These are phyloP conservation scores for Rhopilema esculentum DNA, from an alignment of 30 jellyfish, hydroid and myxozoan species.

Conservation along the genomic window DNA sequence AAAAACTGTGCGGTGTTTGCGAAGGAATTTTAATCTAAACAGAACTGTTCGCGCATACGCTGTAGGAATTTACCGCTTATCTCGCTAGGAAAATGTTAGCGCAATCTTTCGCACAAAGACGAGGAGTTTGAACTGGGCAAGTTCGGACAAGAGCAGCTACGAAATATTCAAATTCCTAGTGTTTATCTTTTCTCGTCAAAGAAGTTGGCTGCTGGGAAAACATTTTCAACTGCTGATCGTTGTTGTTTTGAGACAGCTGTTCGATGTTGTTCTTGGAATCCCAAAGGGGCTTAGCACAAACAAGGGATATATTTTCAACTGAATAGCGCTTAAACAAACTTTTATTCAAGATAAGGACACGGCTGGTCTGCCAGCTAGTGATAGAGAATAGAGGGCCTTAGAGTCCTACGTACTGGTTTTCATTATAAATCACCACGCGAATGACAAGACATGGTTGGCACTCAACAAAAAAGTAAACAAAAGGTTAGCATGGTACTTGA, in stretches of 20 bases:
- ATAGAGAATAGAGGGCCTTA: neutral
- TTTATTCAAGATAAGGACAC: too few relatives aligned
- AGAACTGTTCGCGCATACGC: too few relatives aligned
- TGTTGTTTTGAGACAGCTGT: neutral
- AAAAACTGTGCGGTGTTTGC: too few relatives aligned
- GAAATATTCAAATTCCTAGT: neutral
- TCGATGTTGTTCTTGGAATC: neutral
- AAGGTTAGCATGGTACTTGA: too few relatives aligned
- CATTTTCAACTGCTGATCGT: neutral
- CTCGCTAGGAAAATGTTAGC: neutral
- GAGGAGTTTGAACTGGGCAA: neutral
- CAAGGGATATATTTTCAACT: neutral
- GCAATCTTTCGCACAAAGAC: neutral
- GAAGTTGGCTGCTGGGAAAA: neutral
- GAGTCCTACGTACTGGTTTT: too few relatives aligned
- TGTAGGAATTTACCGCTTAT: neutral
- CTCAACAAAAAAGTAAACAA: too few relatives aligned
- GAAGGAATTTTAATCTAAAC: too few relatives aligned
- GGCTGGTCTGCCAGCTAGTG: too few relatives aligned
- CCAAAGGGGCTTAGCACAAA: neutral
- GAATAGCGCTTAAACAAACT: neutral
- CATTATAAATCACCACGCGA: too few relatives aligned
- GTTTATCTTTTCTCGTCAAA: neutral
- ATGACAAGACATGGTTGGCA: too few relatives aligned
- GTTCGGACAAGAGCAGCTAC: neutral